A percentile compares a stretch with the other conserved stretches of the same genome.
Evolutionary conservation across 2,113 vertebrate species (phyloP).

Genomic region (Eira barbara): DNA sequence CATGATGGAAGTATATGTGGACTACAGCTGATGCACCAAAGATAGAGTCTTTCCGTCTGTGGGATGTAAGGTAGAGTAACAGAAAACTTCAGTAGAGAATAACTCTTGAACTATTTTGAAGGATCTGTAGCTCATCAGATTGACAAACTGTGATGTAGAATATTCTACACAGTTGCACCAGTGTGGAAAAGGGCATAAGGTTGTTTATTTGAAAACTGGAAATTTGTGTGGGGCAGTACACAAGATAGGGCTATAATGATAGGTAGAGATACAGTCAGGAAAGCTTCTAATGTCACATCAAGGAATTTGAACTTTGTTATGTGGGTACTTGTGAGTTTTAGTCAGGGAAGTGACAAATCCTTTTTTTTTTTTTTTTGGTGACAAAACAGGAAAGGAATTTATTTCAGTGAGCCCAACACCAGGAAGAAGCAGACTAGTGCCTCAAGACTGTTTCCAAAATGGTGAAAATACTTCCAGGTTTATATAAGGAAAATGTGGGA

Average conservation of each 20-base stretch:
- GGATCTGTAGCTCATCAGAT: background rate
- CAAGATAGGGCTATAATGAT: background rate
- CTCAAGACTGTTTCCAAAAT: background rate
- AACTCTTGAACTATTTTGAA: background rate
- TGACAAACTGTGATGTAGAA: background rate
- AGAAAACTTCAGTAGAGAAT: background rate
- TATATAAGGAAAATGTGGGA: background rate
- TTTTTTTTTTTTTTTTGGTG: background rate
- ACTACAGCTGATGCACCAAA: background rate
- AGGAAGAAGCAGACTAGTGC: background rate
- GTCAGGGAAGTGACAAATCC: background rate
- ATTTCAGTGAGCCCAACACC: background rate
- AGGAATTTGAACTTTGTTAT: background rate
- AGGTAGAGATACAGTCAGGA: background rate
- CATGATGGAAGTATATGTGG: background rate
- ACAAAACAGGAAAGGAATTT: background rate
- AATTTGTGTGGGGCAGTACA: background rate
- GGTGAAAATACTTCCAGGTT: background rate
- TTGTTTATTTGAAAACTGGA: conserved; percentile 15
- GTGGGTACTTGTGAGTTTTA: background rate
- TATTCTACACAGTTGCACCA: background rate
- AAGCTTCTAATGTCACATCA: background rate
- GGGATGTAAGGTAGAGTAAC: background rate
- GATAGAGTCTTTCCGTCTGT: background rate
- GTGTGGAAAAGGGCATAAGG: background rate